Evolutionary conservation across 1,140 invertebrate species (phyloP).

Genomic region (Anthonomus grandis): DNA sequence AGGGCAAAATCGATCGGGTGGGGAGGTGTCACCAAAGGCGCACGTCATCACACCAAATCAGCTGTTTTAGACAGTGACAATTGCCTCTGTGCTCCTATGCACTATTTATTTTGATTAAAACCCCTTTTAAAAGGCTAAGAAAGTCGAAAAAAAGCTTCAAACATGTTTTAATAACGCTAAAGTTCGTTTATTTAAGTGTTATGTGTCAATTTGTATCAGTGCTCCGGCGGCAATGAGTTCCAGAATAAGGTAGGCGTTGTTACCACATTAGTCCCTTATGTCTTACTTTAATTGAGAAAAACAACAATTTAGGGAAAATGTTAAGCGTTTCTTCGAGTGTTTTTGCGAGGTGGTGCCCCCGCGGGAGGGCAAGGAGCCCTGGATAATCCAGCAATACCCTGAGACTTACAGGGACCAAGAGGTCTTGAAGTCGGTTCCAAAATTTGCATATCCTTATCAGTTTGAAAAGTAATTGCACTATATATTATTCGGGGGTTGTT

Average conservation of each 20-base stretch:
- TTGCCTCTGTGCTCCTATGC: too few species aligned
- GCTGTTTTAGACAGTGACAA: too few species aligned
- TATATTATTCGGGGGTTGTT: slow-evolving; percentile 3
- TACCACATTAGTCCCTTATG: not conserved
- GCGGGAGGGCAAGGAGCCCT: slow-evolving; percentile 59
- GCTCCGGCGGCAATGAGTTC: slow-evolving; percentile 17
- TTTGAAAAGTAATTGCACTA: slow-evolving; percentile 66
- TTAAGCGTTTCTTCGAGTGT: slow-evolving; percentile 76
- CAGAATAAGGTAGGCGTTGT: slow-evolving; percentile 11
- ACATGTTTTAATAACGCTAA: too few species aligned
- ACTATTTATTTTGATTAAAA: too few species aligned
- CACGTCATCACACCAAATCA: too few species aligned
- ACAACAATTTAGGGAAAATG: slow-evolving; percentile 63
- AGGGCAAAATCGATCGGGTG: too few species aligned
- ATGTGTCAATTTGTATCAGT: too few species aligned
- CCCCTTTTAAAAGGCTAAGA: too few species aligned
- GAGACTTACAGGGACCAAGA: slow-evolving; percentile 70
- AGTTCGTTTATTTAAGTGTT: too few species aligned
- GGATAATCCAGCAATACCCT: slow-evolving; percentile 76
- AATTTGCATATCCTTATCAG: slow-evolving; percentile 83
- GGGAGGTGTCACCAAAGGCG: too few species aligned
- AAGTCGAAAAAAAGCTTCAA: too few species aligned
- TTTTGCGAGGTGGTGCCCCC: slow-evolving; percentile 77
- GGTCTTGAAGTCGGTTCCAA: slow-evolving; percentile 73
- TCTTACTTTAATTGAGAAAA: not conserved